Base-by-base conservation (phyloP, 2,888 invertebrate genomes). In the Epistrophella euchroma region DNA sequence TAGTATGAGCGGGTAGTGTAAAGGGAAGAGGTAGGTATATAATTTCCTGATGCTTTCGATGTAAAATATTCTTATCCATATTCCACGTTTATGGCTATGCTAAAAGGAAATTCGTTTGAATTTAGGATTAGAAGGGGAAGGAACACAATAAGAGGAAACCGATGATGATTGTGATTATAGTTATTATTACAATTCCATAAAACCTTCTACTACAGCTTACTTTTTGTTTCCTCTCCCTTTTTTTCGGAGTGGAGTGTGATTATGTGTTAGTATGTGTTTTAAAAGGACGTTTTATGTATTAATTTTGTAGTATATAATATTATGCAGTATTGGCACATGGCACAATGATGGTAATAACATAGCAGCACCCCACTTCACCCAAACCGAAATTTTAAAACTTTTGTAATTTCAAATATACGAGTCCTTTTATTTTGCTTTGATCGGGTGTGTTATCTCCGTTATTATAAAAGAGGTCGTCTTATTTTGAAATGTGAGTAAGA, bases 141-240 rank as follows among this genome's bases (percentile, higher is more conserved):
- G 82, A 77, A 82, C 74, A 82, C 56, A 86, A 82, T 82, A 77
- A 78, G 86, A 86, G 77, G 86, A 77, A 86, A 86, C 86, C 86
- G 82, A 82, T 82, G 86, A 86, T 86, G 86, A 86, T 86, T 86
- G 77, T 86, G 82, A 86, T 86, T 86, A 86, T 86, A 82, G 86
- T 86, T 86, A 86, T 86, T 86, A 86, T 86, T 86, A 86, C 86
- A 74, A 86, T 85, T 85, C 85, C 85, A 85, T 85, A 85, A 85
- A 85, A 81, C 81, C 82, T 81, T 85, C 62, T 75, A 80, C 75
- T 80, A 75, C 68, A 50, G 28, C 32, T 56, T 82, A 74, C 81
- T 86, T 86, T 86, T 70, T 81, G 81, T 50, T 28, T 47, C 50
- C 60, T 71, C 37, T 64, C 62, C 40, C 40, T 28, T 68, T 60